Base-by-base conservation (phyloP, 2,888 invertebrate species). In the Drosophila mayaguana region DNA sequence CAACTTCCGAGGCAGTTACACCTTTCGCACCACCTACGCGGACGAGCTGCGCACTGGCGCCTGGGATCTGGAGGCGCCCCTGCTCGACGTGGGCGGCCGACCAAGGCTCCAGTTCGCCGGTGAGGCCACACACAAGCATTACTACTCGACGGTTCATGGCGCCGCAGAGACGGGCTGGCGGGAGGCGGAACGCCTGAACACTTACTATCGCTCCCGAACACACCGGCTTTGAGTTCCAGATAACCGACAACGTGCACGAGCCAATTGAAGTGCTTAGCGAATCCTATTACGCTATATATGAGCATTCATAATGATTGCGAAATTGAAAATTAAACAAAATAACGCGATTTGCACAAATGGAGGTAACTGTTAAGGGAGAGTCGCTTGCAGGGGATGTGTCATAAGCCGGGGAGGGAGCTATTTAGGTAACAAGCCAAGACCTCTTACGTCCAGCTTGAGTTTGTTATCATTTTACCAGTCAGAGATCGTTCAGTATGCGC, bases 131-230 rank as follows among this genome's bases (percentile, higher is more conserved):
- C 95, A 95, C 18, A 94, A 94, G 53, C 94, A 94, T 78, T 94
- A 94, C 84, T 96, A 94, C 88, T 94, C 94, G 0, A 95, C 95
- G 0, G 96, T 95, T 0, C 96, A 96, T 83, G 96, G 96, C 0
- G 96, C 96, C 0, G 92, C 96, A 0, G 96, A 96, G 87, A 94
- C 95, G n/a, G 96, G 96, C 0, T 94, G 94, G 90, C 94, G 96
- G 40, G 96, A 96, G 89, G 96, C 96, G 2, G 93, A 95, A 18
- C 93, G 96, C 76, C 89, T 96, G 28, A 93, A 94, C 36, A 83
- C 89, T 5, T 88, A 89, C 57, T 92, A 92, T 74, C 78, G 81
- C 45, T 57, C 74, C 0, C 72, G 80, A 34, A 77, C 81, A 4
- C 72, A 91, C 0, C 87, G 82, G 28, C 64, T 91, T 53, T 91